These are phyloP conservation scores for Rousettus leschenaultii DNA, from an alignment of 2,113 vertebrate genomes.

Conservation along the genomic window DNA sequence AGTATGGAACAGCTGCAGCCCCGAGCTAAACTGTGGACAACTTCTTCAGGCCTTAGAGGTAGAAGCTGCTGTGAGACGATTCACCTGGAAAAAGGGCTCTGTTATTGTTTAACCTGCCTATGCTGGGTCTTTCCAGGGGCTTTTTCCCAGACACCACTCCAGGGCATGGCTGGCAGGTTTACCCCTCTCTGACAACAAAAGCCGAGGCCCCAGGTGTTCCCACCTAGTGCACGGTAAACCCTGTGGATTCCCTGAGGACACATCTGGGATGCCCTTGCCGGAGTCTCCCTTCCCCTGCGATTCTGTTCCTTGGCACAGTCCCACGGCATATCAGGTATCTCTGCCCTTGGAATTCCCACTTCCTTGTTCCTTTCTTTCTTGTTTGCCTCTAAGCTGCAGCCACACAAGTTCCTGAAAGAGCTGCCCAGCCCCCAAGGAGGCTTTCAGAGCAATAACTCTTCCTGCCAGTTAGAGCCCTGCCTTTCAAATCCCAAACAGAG, in stretches of 20 bases:
- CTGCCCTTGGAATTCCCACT: conserved; percentile 66
- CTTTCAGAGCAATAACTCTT: neutral
- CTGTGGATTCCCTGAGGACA: neutral
- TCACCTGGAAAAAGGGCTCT: neutral
- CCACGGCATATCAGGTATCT: conserved; percentile 2
- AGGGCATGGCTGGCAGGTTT: neutral
- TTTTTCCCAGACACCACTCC: conserved; percentile 7
- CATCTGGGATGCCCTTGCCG: neutral
- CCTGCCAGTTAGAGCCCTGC: neutral
- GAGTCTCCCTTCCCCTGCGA: neutral
- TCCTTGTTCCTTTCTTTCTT: conserved; percentile 65
- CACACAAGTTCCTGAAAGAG: conserved; percentile 46
- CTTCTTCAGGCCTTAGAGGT: neutral
- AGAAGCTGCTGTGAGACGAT: neutral
- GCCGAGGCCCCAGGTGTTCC: neutral
- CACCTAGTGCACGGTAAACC: neutral
- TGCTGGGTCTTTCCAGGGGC: neutral
- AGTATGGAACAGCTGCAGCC: conserved; percentile 13
- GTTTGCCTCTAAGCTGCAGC: conserved; percentile 18
- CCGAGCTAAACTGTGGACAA: neutral
- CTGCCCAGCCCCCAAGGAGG: conserved; percentile 21
- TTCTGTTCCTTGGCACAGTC: conserved; percentile 41
- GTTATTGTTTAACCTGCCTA: neutral
- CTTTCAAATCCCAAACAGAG: neutral
- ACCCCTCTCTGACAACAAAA: neutral